Evolutionary conservation across 1,140 invertebrate species (phyloP).

Genomic region (Drosophila guanche): DNA sequence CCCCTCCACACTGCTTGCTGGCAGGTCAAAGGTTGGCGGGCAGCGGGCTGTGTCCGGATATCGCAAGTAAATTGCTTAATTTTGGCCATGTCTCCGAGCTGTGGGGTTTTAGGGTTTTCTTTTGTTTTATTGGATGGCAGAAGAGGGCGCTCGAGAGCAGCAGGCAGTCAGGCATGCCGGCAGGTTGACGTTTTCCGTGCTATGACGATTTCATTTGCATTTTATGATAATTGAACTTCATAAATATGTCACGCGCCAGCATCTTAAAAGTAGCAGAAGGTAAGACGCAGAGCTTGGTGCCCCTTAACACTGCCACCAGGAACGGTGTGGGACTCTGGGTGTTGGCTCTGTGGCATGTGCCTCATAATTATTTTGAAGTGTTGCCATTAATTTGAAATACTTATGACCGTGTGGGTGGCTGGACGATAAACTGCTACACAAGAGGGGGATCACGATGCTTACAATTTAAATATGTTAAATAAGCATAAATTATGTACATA

Average conservation of each 20-base stretch:
- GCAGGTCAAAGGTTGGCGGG: slow-evolving; percentile 56
- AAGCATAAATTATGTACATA: slow-evolving; percentile 51
- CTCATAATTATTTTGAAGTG: slow-evolving; percentile 81
- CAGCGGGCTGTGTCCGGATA: slow-evolving; percentile 56
- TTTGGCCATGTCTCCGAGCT: slow-evolving; percentile 68
- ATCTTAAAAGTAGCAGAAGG: slow-evolving; percentile 79
- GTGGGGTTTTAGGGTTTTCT: slow-evolving; percentile 50
- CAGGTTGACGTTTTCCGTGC: slow-evolving; percentile 76
- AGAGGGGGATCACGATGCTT: slow-evolving; percentile 60
- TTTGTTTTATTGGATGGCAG: slow-evolving; percentile 70
- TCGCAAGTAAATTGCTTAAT: slow-evolving; percentile 82
- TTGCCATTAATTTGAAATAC: slow-evolving; percentile 76
- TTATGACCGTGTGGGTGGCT: slow-evolving; percentile 58
- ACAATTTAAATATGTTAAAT: slow-evolving; percentile 77
- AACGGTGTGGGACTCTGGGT: not conserved
- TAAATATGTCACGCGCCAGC: slow-evolving; percentile 78
- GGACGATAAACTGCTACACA: slow-evolving; percentile 62
- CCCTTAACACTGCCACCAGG: slow-evolving; percentile 46
- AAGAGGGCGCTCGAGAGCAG: slow-evolving; percentile 19
- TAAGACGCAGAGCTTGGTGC: slow-evolving; percentile 23
- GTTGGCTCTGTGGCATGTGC: slow-evolving; percentile 54
- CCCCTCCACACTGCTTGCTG: slow-evolving; percentile 12
- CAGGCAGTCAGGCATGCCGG: not conserved
- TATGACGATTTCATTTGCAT: slow-evolving; percentile 83
- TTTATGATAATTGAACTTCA: slow-evolving; percentile 83